Base-by-base conservation (phyloP, 1,140 invertebrate genomes). In the Bradysia coprophila region DNA sequence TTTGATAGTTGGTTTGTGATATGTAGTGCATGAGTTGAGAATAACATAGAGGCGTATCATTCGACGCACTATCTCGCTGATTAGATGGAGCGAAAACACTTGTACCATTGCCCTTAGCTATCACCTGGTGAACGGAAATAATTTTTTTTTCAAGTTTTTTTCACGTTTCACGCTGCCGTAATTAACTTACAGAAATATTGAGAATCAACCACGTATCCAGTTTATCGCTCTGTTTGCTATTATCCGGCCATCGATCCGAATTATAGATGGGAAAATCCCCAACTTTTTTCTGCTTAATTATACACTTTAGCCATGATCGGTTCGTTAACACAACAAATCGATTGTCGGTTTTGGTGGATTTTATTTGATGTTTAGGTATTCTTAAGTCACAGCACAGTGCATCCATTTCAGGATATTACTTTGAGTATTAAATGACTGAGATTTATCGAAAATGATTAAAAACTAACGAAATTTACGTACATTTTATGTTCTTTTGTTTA, bases 21-120 rank as follows among this genome's bases (percentile, higher is more conserved):
- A 87, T 76, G 67, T 84, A 84, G 51, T 80, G 77, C 13, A 87
- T 63, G 31, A 85, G 65, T 61, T 86, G 79, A 8, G 78, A 69
- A 55, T 78, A 85, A 18, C 76, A 73, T 15, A 87, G 62, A 11
- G 79, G 72, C 13, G 66, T 51, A 43, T 76, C 73, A 8, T 10
- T 32, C 24, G 36, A 18, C 21, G 15, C 16, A n/a, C 23, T 24
- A 20, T 28, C 18, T 38, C 69, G 59, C 52, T 72, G 72, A 44
- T 72, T 63, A 21, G 80, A 78, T 34, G 85, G 59, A 40, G 80
- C 78, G 50, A 84, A 69, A 11, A 78, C 77, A 66, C 76, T 75
- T 40, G 71, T 70, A 51, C 72, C 66, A 43, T 64, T 59, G 58
- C 67, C 71, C 40, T 59, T 56, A 51, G 63, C 68, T 50, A 48